Evolutionary conservation across 2,113 vertebrate species (phyloP), one percentile per base, ranked within the genome.

Genomic region (Anguilla rostrata): DNA sequence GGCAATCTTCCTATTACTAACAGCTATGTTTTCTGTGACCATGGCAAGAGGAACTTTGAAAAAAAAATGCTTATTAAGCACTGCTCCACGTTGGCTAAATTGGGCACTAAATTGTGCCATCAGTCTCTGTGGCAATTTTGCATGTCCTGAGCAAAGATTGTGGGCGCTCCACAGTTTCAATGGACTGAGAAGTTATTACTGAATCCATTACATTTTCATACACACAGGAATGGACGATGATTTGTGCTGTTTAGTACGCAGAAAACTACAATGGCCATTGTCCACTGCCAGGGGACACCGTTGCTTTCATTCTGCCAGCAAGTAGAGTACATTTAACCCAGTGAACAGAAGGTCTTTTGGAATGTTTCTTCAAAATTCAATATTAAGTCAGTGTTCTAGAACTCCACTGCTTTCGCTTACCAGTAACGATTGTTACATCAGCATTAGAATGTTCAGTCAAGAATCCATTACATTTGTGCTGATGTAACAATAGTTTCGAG

Each of bases 1-100:
- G 53, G 49, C 53, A 60, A 83, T 83, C 53, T 83, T 83, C 29
- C 6, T 26, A 60, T 60, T 34, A 29, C 82, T 39, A 83, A 39
- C 53, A 60, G 49, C 49, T 57, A 83, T 39, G 82, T 60, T 83
- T 53, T 83, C 78, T 41, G n/a, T 83, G 82, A 83, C 82, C 53
- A 57, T 57, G 53, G 49, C 49, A 39, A 80, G 78, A 40, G 78
- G 40, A 80, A 80, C 16, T 83, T n/a, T 83, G 41, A 80, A 80
- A 41, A 78, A n/a, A 79, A 80, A 53, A 57, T 60, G 78, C 78
- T 80, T 80, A 83, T 83, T 83, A 60, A 83, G 82, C 82, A 83
- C 82, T 60, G 39, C 57, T 83, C 53, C 29, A 18, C 15, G 11
- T 34, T 56, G 18, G 46, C n/a, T 82, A 49, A 82, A 82, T 82